These are phyloP conservation scores for Neoaliturus tenellus DNA, from an alignment of 2,888 invertebrate species.

Conservation along the genomic window DNA sequence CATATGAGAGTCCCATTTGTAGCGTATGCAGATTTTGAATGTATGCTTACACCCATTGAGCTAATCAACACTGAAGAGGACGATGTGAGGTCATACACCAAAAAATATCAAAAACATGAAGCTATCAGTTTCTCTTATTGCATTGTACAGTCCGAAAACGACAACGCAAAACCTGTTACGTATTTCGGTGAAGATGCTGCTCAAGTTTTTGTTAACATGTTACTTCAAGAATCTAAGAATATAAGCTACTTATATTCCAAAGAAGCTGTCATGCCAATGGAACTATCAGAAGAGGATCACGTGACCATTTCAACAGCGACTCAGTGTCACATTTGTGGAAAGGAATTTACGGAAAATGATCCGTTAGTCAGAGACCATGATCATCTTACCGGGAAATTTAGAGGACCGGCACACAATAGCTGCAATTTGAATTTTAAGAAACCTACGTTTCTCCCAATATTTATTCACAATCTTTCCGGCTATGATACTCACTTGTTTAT, in stretches of 20 bases:
- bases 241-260: no score
- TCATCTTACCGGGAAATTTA: no score
- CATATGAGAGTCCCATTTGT: not conserved
- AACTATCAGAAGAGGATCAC: not conserved
- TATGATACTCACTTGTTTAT: no score
- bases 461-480: no score
- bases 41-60: not conserved
- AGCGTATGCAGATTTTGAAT: not conserved
- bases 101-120: no score
- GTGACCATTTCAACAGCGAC: not conserved
- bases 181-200: not conserved
- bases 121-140: no score
- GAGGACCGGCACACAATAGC: no score
- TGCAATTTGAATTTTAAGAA: not conserved
- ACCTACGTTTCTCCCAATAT: no score
- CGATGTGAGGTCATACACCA: no score
- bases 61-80: not conserved
- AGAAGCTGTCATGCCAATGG: not conserved
- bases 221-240: not conserved
- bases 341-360: not conserved
- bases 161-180: not conserved
- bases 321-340: not conserved
- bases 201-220: not conserved
- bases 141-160: no score
- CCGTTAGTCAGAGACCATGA: not conserved